These are phyloP conservation scores for Atta cephalotes DNA, from an alignment of 1,140 invertebrate species.

Conservation along the genomic window DNA sequence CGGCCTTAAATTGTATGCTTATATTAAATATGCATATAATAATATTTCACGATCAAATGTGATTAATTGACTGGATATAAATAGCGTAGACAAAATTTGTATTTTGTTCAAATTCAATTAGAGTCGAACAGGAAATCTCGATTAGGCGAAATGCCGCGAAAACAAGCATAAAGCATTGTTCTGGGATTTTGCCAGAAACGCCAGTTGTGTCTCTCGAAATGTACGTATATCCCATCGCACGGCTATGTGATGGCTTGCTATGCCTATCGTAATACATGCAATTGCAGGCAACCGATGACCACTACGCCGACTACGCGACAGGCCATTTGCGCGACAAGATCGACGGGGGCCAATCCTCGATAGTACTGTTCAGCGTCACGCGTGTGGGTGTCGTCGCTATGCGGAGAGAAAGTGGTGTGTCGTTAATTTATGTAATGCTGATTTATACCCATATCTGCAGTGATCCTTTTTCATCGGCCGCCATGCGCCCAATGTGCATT, in stretches of 20 bases:
- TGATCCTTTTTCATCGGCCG: conserved; percentile 72
- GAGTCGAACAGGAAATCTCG: neutral
- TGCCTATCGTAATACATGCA: conserved; percentile 34
- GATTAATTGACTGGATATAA: neutral
- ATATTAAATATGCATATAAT: neutral
- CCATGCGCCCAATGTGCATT: conserved; percentile 44
- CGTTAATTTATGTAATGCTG: conserved; percentile 82
- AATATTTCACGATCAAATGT: neutral
- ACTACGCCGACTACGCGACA: neutral
- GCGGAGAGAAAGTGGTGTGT: conserved; percentile 76
- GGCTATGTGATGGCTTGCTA: neutral
- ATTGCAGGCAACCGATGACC: conserved; percentile 58
- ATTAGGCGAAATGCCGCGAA: neutral
- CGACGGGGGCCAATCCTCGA: conserved; percentile 47
- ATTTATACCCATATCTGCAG: conserved; percentile 78
- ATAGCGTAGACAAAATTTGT: neutral
- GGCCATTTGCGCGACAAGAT: conserved; percentile 22
- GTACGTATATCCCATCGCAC: no score
- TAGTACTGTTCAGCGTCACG: conserved; percentile 33
- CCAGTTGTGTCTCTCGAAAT: conserved; percentile 25
- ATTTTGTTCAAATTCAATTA: neutral
- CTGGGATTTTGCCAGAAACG: conserved; percentile 23
- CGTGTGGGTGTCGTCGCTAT: conserved; percentile 78
- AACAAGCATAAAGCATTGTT: conserved; percentile 26
- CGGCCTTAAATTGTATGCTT: neutral